Evolutionary conservation across 2,888 invertebrate genomes (phyloP).

Genomic region (Axea sp.): DNA sequence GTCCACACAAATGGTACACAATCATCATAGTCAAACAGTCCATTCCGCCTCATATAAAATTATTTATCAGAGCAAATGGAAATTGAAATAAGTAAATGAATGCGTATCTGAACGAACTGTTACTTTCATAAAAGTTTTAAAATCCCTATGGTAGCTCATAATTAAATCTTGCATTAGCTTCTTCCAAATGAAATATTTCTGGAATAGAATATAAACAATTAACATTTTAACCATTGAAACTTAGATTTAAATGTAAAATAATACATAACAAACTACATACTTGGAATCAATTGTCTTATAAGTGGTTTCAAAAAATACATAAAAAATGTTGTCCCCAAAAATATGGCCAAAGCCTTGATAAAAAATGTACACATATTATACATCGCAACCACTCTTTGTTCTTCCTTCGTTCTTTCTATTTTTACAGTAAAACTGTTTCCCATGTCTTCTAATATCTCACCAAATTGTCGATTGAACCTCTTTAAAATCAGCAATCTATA

Average conservation of each 20-base stretch:
- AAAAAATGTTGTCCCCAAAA: constrained; percentile 65
- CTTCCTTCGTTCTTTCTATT: constrained; percentile 58
- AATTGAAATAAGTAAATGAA: constrained; percentile 65
- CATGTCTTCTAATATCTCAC: constrained; percentile 61
- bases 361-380: constrained; percentile 64
- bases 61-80: constrained; percentile 67
- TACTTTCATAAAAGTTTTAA: constrained; percentile 65
- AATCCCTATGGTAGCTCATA: constrained; percentile 66
- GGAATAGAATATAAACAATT: too few species aligned
- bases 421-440: constrained; percentile 56
- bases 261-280: constrained; percentile 13
- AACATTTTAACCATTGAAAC: too few species aligned
- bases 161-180: not conserved
- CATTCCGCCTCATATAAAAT: constrained; percentile 66
- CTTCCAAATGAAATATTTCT: constrained; percentile 8
- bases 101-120: constrained; percentile 62
- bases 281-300: constrained; percentile 46
- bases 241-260: too few species aligned
- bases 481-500: constrained; percentile 66
- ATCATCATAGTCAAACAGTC: constrained; percentile 69
- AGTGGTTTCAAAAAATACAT: constrained; percentile 68
- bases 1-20: constrained; percentile 68
- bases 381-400: too few species aligned
- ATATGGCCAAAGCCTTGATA: constrained; percentile 62
- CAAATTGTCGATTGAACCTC: constrained; percentile 64